phyloP scores from a whole-genome alignment of 1,140 invertebrate species.

The Papilio xuthus region DNA sequence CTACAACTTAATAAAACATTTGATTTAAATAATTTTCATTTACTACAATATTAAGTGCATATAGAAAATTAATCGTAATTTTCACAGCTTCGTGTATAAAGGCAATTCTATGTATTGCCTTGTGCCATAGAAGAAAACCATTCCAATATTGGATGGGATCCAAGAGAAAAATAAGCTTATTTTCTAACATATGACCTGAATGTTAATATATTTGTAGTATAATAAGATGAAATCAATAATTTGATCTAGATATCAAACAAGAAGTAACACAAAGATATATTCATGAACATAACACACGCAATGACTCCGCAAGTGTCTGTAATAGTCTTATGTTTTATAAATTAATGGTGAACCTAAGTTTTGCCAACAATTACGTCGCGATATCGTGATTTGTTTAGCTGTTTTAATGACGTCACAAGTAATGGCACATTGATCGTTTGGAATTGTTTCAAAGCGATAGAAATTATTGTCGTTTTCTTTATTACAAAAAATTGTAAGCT shows the following conservation, averaged over 20 bases:
- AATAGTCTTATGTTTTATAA: not conserved
- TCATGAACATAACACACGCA: not conserved
- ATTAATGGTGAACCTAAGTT: not conserved
- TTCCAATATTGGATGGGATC: not conserved
- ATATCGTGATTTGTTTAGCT: not conserved
- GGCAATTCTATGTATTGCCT: not conserved
- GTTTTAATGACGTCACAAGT: conserved; percentile 19
- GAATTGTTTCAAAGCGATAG: not conserved
- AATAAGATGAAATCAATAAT: not conserved
- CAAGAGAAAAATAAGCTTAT: not conserved
- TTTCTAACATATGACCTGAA: not conserved
- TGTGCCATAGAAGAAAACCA: not conserved
- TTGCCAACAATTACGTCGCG: not conserved
- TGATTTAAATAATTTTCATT: too few species aligned
- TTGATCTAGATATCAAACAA: not conserved
- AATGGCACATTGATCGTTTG: conserved; percentile 22
- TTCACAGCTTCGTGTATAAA: not conserved
- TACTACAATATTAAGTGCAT: not conserved
- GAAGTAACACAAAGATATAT: not conserved
- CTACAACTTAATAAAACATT: too few species aligned
- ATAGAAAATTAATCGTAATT: not conserved
- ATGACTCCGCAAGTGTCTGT: not conserved
- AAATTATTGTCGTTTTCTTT: not conserved
- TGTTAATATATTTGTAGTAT: not conserved
- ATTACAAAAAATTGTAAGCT: not conserved